Conservation (phyloP, 2,113 vertebrate genomes). For the Parotia lawesii region DNA sequence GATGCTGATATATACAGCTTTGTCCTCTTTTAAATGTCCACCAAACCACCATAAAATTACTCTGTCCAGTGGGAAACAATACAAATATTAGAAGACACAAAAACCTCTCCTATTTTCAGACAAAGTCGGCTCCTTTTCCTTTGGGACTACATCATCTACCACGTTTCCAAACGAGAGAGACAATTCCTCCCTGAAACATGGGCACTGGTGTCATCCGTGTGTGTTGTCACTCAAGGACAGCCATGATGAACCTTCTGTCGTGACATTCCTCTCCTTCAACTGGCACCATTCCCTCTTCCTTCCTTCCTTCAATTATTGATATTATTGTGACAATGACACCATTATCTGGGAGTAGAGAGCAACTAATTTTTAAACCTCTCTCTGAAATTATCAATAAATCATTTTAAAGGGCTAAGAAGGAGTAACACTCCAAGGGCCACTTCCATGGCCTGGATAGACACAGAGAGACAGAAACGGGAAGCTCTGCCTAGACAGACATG, state of each 20-base stretch:
- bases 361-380: neutral
- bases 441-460: rapidly evolving
- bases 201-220: neutral
- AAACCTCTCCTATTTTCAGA: neutral
- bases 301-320: neutral
- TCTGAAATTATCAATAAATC: neutral
- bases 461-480: neutral
- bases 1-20: neutral
- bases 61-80: neutral
- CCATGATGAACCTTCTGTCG: neutral
- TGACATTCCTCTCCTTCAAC: neutral
- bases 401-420: neutral
- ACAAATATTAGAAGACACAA: neutral
- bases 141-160: neutral
- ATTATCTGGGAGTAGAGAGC: neutral
- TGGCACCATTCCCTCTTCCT: rapidly evolving
- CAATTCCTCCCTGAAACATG: rapidly evolving
- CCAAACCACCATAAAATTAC: neutral
- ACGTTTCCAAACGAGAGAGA: neutral
- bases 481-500: neutral
- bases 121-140: neutral
- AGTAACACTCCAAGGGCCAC: neutral
- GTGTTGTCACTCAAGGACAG: neutral
- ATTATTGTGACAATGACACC: neutral
- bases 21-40: neutral